Evolutionary conservation across 1,140 invertebrate species (phyloP), one percentile per base, ranked within the genome.

Genomic region (Tetragnatha versicolor): DNA sequence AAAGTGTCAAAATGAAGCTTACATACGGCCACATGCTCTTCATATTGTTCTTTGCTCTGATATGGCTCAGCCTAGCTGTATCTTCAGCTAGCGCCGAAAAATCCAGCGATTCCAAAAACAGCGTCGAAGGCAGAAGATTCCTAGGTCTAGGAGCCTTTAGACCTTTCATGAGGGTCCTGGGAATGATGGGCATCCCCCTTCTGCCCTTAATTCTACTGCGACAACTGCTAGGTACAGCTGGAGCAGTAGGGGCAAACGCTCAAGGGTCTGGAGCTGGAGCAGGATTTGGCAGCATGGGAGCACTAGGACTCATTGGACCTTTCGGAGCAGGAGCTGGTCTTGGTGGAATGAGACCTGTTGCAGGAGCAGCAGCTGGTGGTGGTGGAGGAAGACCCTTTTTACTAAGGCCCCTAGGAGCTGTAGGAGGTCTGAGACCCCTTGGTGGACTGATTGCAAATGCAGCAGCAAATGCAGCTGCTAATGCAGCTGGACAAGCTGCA

Each of bases 111-210:
- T 17, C 39, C 17, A 35, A 47, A 10, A 63, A 49, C 6, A 29
- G 14, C 6, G 4, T 55, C 10, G 72, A 75, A 51, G 73, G 73
- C n/a, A 22, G 76, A 37, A 29, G 76, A 42, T 69, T 79, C 25
- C 31, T 79, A 9, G 60, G 27, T 25, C 20, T 79, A 20, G 76
- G 76, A 22, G 14, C 37, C 17, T 79, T 79, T 25, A 25, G 76
- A 27, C 76, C 76, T 1, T 60, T 79, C n/a, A 79, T 79, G 76
- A 12, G 76, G 27, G 65, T 79, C n/a, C 31, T 79, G 20, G 76
- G 76, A 20, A 79, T 79, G 76, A 79, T 79, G 76, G 76, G 76
- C 7, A 45, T 79, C 5, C 76, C 76, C 7, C 61, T 79, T n/a
- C 22, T 79, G 1, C 76, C 76, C 7, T 22, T 79, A 10, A 12